These are phyloP conservation scores for Eubasilissa regina DNA, from an alignment of 1,140 invertebrate species.

Conservation along the genomic window DNA sequence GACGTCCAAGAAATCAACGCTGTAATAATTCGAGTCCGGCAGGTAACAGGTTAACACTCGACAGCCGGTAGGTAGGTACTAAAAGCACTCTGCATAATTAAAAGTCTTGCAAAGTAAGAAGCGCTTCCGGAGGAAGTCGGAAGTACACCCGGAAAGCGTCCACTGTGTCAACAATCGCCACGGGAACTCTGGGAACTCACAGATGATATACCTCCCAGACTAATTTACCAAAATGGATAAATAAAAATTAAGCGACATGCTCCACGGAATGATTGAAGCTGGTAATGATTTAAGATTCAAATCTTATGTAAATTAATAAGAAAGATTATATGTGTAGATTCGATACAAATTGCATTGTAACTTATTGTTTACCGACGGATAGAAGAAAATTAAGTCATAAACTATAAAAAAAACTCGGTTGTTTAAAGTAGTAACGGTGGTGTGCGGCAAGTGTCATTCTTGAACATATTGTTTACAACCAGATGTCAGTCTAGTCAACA, in stretches of 20 bases:
- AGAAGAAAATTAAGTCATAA: no score
- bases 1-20: no score
- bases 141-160: conserved; percentile 17
- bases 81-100: conserved; percentile 57
- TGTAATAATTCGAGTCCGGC: neutral
- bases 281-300: no score
- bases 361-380: no score
- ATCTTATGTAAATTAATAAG: no score
- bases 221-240: conserved; percentile 15
- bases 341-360: no score
- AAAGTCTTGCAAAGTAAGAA: conserved; percentile 47
- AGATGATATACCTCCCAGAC: conserved; percentile 17
- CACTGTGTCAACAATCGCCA: conserved; percentile 28
- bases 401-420: no score
- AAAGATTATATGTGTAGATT: no score
- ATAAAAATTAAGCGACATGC: neutral
- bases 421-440: no score
- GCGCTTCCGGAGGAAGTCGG: conserved; percentile 8
- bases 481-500: no score
- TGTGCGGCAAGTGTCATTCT: no score
- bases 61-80: conserved; percentile 19
- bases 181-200: neutral
- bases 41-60: neutral
- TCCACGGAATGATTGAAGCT: neutral
- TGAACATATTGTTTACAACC: no score